phyloP scores from a whole-genome alignment of 1,140 invertebrate species.

The Dendroctonus ponderosae region DNA sequence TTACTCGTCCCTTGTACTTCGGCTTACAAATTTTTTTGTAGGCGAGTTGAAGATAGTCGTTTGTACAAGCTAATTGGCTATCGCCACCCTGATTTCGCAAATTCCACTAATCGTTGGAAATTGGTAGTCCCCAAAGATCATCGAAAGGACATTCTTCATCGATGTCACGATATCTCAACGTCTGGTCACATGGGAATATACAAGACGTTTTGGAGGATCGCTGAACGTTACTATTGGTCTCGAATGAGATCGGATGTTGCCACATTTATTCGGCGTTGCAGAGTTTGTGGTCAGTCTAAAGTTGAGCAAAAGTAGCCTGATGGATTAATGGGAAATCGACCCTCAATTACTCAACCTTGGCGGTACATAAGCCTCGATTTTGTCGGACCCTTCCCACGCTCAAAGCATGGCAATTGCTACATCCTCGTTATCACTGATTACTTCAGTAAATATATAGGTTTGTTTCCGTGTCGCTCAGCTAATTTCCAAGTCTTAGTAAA shows the following conservation, averaged over 20 bases:
- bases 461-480: slow-evolving; percentile 22
- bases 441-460: slow-evolving; percentile 41
- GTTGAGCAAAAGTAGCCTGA: slow-evolving; percentile 31
- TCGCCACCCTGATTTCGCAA: neutral
- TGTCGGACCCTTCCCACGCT: slow-evolving; percentile 41
- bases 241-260: slow-evolving; percentile 39
- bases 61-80: slow-evolving; percentile 23
- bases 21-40: slow-evolving; percentile 25
- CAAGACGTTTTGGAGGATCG: slow-evolving; percentile 38
- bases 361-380: slow-evolving; percentile 40
- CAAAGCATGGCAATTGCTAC: slow-evolving; percentile 39
- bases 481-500: slow-evolving; percentile 15
- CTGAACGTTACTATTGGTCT: slow-evolving; percentile 43
- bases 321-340: slow-evolving; percentile 37
- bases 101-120: slow-evolving; percentile 21
- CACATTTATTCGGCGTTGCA: slow-evolving; percentile 38
- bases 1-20: too few relatives aligned
- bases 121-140: slow-evolving; percentile 25
- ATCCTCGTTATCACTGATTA: slow-evolving; percentile 46
- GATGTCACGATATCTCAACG: slow-evolving; percentile 16
- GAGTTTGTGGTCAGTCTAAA: slow-evolving; percentile 38
- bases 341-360: slow-evolving; percentile 38
- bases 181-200: slow-evolving; percentile 38
- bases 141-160: slow-evolving; percentile 9
- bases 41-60: slow-evolving; percentile 16